A percentile compares a stretch with the other conserved stretches of the same genome.
Conservation (phyloP, 2,797 vertebrate species). For the Sciurus vulgaris region DNA sequence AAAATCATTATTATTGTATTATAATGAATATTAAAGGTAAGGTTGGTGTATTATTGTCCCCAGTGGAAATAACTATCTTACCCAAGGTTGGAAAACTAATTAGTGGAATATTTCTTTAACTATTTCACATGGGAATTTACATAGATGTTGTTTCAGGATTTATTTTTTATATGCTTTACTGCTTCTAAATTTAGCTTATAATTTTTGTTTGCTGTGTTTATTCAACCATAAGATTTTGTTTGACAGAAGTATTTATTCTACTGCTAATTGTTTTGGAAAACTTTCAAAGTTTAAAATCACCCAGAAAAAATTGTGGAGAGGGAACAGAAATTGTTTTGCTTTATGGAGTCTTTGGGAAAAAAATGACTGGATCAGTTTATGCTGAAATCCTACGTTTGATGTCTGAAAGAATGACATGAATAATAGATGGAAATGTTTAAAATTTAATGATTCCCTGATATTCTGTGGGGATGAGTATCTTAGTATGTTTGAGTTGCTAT, state of each 20-base stretch:
- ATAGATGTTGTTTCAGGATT: constrained; percentile 59
- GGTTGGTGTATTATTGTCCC: not conserved
- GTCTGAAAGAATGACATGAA: not conserved
- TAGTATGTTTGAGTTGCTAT: not conserved
- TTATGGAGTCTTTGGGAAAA: constrained; percentile 30
- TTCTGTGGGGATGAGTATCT: not conserved
- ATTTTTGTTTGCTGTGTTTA: constrained; percentile 60
- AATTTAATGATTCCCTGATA: not conserved
- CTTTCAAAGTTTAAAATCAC: constrained; percentile 42
- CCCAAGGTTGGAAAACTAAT: constrained; percentile 61
- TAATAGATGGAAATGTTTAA: not conserved
- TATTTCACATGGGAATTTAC: not conserved
- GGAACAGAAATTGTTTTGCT: constrained; percentile 33
- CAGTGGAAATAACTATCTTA: constrained; percentile 28
- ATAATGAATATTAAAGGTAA: constrained; percentile 40
- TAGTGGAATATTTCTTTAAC: constrained; percentile 42
- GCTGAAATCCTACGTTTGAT: constrained; percentile 27
- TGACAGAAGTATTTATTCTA: constrained; percentile 63
- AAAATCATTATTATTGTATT: constrained; percentile 15
- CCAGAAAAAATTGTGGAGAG: not conserved
- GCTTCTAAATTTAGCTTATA: constrained; percentile 58
- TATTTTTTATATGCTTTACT: constrained; percentile 56
- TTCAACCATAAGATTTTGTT: constrained; percentile 52
- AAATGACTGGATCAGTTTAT: not conserved
- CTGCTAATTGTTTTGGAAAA: constrained; percentile 21